Evolutionary conservation across 2,113 vertebrate genomes (phyloP).

Genomic region (Siniperca chuatsi): DNA sequence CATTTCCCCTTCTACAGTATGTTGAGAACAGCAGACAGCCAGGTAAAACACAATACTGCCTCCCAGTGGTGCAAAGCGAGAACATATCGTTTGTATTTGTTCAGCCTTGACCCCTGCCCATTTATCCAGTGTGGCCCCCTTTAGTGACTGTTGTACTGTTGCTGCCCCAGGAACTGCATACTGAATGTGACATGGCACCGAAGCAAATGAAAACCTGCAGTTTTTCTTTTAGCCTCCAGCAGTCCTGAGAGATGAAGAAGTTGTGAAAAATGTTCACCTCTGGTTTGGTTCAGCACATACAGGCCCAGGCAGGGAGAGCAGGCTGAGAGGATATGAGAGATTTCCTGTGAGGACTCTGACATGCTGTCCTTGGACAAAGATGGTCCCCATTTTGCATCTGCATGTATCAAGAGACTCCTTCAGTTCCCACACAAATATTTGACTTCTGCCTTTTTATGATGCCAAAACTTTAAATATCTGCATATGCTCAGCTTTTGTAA

Average conservation of each 20-base stretch:
- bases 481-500: not conserved
- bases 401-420: conserved; percentile 6
- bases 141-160: not conserved
- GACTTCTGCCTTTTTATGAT: conserved; percentile 9
- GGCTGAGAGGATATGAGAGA: conserved; percentile 25
- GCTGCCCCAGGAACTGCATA: not conserved
- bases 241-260: not conserved
- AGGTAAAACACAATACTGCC: conserved; percentile 59
- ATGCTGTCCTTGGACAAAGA: not conserved
- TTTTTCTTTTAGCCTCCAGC: conserved; percentile 20
- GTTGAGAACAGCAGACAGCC: not conserved
- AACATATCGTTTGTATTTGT: not conserved
- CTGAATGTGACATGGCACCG: not conserved
- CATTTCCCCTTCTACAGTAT: not conserved
- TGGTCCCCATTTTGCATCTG: not conserved
- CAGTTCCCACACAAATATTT: conserved; percentile 24
- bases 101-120: conserved; percentile 18
- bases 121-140: not conserved
- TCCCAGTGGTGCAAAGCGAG: conserved; percentile 38
- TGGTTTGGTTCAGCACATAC: not conserved
- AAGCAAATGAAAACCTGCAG: conserved; percentile 6
- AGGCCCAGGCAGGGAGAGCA: not conserved
- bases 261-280: conserved; percentile 21
- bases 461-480: conserved; percentile 4
- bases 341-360: conserved; percentile 35